Percentiles rank a stretch among this genome's conserved stretches.
Evolutionary conservation across 2,888 invertebrate genomes (phyloP).

Genomic region (Sesia apiformis): DNA sequence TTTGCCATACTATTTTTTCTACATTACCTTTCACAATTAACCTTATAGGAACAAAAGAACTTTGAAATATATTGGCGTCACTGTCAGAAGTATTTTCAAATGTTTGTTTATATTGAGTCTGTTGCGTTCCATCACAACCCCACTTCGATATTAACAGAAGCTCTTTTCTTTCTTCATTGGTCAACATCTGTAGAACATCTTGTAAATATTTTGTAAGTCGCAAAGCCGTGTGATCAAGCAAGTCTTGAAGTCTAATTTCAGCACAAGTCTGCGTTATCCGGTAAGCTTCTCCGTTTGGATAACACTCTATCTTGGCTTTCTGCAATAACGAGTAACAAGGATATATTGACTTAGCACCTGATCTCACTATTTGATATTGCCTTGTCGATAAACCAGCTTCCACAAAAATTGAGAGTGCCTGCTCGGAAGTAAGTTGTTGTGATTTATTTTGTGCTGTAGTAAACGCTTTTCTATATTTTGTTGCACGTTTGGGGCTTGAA

Average conservation of each 20-base stretch:
- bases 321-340: conserved; percentile 8
- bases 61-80: too few relatives aligned
- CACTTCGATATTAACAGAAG: too few relatives aligned
- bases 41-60: background rate
- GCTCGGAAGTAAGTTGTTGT: background rate
- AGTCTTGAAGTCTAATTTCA: background rate
- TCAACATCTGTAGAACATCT: too few relatives aligned
- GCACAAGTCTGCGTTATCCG: background rate
- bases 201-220: too few relatives aligned
- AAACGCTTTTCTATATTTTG: conserved; percentile 5
- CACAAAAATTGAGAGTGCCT: conserved; percentile 11
- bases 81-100: too few relatives aligned
- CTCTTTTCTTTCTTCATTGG: too few relatives aligned
- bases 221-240: background rate
- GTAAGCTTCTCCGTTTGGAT: background rate
- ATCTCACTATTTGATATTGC: conserved; percentile 7
- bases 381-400: conserved; percentile 8
- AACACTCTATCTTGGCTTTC: conserved; percentile 4
- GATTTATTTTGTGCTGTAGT: too few relatives aligned
- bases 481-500: conserved; percentile 6
- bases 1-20: conserved; percentile 13
- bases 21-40: too few relatives aligned
- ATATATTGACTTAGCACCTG: conserved; percentile 3
- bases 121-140: too few relatives aligned
- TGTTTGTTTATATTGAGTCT: too few relatives aligned